These are phyloP conservation scores for Sycophaga agraensis DNA, from an alignment of 1,140 invertebrate species.

Conservation along the genomic window DNA sequence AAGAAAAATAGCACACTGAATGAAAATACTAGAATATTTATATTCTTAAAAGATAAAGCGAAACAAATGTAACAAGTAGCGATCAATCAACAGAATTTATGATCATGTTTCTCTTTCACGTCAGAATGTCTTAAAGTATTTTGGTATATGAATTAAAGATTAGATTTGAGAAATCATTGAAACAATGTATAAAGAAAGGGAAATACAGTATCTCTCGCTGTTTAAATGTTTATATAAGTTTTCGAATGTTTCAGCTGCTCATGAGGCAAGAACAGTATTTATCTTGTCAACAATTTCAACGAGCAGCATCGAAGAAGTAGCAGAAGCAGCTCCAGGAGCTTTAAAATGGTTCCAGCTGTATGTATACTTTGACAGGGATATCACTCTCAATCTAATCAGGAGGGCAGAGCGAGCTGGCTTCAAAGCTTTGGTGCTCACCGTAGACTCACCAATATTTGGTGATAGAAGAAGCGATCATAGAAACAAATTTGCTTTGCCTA, in stretches of 20 bases:
- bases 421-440: conserved; percentile 85
- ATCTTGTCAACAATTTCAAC: conserved; percentile 87
- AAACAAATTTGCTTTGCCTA: conserved; percentile 83
- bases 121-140: too few species aligned
- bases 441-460: conserved; percentile 85
- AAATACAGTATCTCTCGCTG: too few species aligned
- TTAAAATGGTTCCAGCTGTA: conserved; percentile 91
- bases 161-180: too few species aligned
- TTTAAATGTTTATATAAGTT: too few species aligned
- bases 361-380: conserved; percentile 78
- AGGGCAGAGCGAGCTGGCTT: conserved; percentile 85
- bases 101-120: too few species aligned
- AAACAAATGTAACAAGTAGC: too few species aligned
- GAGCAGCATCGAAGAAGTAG: conserved; percentile 85
- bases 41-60: too few species aligned
- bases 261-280: conserved; percentile 71
- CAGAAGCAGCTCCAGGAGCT: conserved; percentile 70
- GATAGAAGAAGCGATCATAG: conserved; percentile 68
- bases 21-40: too few species aligned
- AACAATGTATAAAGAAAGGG: too few species aligned
- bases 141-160: too few species aligned
- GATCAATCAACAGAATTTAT: too few species aligned
- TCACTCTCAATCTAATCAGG: conserved; percentile 73
- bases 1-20: too few species aligned
- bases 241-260: conserved; percentile 67